Base-by-base conservation (phyloP, 2,113 vertebrate species). In the Irena cyanogastra region DNA sequence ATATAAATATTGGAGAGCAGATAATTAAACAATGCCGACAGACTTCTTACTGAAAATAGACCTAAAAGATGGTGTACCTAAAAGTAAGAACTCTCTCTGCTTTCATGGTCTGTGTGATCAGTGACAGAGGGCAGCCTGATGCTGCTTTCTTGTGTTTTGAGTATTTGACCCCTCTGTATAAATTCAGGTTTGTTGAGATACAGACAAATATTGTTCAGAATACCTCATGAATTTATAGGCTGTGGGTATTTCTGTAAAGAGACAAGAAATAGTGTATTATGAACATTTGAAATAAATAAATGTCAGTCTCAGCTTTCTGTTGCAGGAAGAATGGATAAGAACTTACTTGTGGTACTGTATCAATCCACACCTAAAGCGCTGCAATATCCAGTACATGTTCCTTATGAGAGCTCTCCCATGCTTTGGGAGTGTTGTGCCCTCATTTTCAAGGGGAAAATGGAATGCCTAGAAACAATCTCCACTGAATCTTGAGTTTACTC, bases 1-100 rank as follows among this genome's bases (percentile, higher is more conserved):
- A 20, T 53, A 44, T 95, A 94, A 96, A 94, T 95, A 91, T 69
- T 68, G 45, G 64, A 66, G 37, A 88, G 42, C 68, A 69, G 49
- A 72, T 89, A 90, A 87, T 80, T 93, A 83, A 90, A 79, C 56
- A 70, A 35, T 35, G 56, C 60, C 7, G 13, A 33, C 50, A 54
- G 26, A 85, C 82, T 82, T 94, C 47, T 54, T 83, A 61, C 22
- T 44, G 69, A 83, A 81, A 76, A 42, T 53, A 79, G 53, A 52
- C 80, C 26, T 66, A 69, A 49, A 54, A 74, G 19, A n/a, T 77
- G 37, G 39, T 37, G 54, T 63, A 15, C 26, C 22, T 93, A 30
- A 37, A 78, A 56, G 52, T 64, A 57, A 92, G 42, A 87, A 91
- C 79, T 83, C 59, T 86, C 31, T n/a, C 81, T 8, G 3, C 13